A percentile compares a stretch with the other conserved stretches of the same genome.
These are phyloP conservation scores for Patagioenas fasciata DNA, from an alignment of 2,113 vertebrate genomes.

Conservation along the genomic window DNA sequence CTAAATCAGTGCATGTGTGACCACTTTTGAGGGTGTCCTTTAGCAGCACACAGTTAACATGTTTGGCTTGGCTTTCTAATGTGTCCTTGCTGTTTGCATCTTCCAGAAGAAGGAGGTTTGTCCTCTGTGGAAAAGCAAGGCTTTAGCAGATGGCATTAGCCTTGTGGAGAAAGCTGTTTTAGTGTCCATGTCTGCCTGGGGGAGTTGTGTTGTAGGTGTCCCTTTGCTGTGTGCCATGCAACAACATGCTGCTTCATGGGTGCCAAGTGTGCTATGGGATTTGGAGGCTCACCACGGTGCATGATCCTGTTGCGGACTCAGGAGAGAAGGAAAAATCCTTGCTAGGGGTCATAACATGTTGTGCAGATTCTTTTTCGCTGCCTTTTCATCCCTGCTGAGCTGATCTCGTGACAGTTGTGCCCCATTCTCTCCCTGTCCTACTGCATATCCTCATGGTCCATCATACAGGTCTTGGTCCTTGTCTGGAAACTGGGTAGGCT, in stretches of 20 bases:
- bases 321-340: not conserved
- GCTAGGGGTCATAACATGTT: not conserved
- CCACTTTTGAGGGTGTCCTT: not conserved
- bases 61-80: not conserved
- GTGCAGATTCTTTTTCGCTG: not conserved
- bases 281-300: not conserved
- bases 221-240: not conserved
- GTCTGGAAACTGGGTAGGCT: not conserved
- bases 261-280: not conserved
- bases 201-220: not conserved
- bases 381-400: not conserved
- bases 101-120: not conserved
- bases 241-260: accelerated
- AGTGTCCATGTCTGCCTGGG: not conserved
- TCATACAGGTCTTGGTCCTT: not conserved
- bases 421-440: not conserved
- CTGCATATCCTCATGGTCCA: not conserved
- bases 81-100: not conserved
- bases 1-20: not conserved
- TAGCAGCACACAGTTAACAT: not conserved
- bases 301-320: not conserved
- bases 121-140: not conserved
- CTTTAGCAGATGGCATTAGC: not conserved
- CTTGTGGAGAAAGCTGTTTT: not conserved
- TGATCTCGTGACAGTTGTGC: accelerated